Evolutionary conservation across 2,888 invertebrate species (phyloP).

Genomic region (Xestia xanthographa): DNA sequence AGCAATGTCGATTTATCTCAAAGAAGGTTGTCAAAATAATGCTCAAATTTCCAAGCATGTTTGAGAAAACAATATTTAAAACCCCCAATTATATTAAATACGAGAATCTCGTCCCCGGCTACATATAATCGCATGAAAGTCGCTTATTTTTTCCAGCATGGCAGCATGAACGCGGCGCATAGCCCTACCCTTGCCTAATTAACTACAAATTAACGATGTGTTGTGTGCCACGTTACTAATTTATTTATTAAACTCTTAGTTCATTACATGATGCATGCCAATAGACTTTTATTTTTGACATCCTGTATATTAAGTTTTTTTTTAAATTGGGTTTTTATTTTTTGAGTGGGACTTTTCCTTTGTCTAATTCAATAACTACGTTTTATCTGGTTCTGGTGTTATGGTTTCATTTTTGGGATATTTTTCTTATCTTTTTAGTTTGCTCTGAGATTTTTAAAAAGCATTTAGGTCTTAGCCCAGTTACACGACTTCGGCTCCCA

Average conservation of each 20-base stretch:
- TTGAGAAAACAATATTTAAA: too few relatives aligned
- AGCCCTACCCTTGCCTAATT: constrained; percentile 74
- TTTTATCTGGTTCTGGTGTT: not conserved
- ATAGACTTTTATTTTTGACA: constrained; percentile 55
- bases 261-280: constrained; percentile 69
- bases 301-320: constrained; percentile 8
- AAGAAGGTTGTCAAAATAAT: too few relatives aligned
- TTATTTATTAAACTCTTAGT: constrained; percentile 67
- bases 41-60: too few relatives aligned
- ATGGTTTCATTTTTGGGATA: not conserved
- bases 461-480: too few relatives aligned
- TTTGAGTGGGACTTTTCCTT: constrained; percentile 14
- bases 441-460: not conserved
- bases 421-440: not conserved
- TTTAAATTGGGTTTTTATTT: not conserved
- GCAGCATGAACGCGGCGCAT: constrained; percentile 86
- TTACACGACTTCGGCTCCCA: too few relatives aligned
- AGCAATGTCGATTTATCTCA: too few relatives aligned
- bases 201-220: constrained; percentile 72
- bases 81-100: constrained; percentile 6
- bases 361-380: constrained; percentile 23
- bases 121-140: constrained; percentile 77
- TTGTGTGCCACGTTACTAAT: constrained; percentile 77
- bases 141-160: constrained; percentile 86
- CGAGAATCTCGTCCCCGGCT: constrained; percentile 42